Evolutionary conservation across 2,888 invertebrate species (phyloP), one percentile per base, ranked within the genome.

Genomic region (Cynaeus angustus): DNA sequence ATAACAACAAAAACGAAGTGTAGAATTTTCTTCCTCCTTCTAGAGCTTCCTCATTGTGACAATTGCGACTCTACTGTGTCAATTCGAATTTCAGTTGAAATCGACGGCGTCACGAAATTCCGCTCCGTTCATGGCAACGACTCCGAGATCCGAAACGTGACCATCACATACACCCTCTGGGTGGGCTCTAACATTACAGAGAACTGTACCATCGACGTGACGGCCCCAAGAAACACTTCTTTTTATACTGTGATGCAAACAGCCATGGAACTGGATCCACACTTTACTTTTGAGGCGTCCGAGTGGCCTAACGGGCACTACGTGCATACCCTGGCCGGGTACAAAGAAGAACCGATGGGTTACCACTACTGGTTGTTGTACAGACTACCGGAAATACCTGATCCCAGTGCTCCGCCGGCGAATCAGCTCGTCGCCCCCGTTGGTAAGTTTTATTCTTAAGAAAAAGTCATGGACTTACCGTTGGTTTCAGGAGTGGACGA

Each of bases 221-320:
- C 90, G 0, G 93, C 94, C 12, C 92, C 94, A 3, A 91, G 90
- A 84, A 93, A 90, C 80, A 88, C 88, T 6, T 89, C 89, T 1
- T 90, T 91, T 79, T 90, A 89, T 72, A 80, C 78, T 55, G 78
- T 81, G 8, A 95, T 95, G 95, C 91, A 93, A 82, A 89, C 92
- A 85, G 96, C 96, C 0, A 93, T 95, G 68, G 93, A 94, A 73
- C 88, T 91, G 78, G 94, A 95, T 82, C 87, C 92, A 0, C 87
- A 87, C 75, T 89, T 88, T 75, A 81, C 84, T 62, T 87, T 85
- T 80, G 86, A 86, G 74, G 94, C 95, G 0, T 92, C 94, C 76
- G 94, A 94, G 82, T 96, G 96, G 96, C 95, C 96, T 0, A 96
- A 95, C 82, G 96, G 96, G 0, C 95, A 96, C 83, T 96, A 96